Base-by-base conservation (phyloP, 2,888 invertebrate genomes). In the Sinhomidia bicolor region DNA sequence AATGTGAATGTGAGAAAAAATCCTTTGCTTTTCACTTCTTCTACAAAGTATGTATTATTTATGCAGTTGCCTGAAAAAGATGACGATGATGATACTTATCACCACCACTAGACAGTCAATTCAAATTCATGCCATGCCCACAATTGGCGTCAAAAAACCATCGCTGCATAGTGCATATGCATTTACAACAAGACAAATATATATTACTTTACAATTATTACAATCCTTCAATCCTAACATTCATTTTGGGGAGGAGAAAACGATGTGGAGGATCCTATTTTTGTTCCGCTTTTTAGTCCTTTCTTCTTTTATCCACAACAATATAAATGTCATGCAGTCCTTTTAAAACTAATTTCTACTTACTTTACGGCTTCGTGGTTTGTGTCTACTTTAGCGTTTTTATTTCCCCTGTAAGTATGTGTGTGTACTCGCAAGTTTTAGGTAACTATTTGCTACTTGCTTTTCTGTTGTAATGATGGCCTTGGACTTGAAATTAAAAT, bases 401-500 rank as follows among this genome's bases (percentile, higher is more conserved):
- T 36, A 36, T 36, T 36, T 36, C 36, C n/a, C 3, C 4, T 36
- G 7, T 36, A 36, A 36, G n/a, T 36, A 36, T 26, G n/a, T 32
- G 12, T 4, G 65, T 29, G 60, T 60, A 12, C 57, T 20, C 51
- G 36, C 36, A 5, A 7, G 36, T 36, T 51, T 20, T n/a, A n/a
- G 36, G 36, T 36, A 36, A 7, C 36, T 36, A 7, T 36, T 36
- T 36, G 36, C 44, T 47, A 7, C 44, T 47, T 47, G 4, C 36
- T 7, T 10, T n/a, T 36, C 0, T 29, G 76, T 9, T 36, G 65
- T 23, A 44, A 32, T 36, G 20, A 20, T 82, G 87, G 74, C 87
- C 87, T 88, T 88, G 87, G 87, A 88, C 87, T 88, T 88, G 51
- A 17, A 88, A 71, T 86, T 65, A 12, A 82, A 51, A 36, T 80